phyloP scores from a whole-genome alignment of 2,888 invertebrate species.

The Campopleginae sp. region DNA sequence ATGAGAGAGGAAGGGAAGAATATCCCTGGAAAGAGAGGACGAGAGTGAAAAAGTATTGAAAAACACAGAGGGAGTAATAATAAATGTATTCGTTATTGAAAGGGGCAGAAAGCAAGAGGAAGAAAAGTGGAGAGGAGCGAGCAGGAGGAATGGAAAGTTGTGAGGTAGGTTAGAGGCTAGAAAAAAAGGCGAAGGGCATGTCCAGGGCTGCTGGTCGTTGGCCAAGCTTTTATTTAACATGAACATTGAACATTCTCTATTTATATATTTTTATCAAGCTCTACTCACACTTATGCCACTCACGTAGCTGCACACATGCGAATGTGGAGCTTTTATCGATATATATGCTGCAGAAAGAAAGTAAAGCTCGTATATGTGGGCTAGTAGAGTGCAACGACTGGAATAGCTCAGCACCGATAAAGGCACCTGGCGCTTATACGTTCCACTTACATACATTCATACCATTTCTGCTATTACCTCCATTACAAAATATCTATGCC shows the following conservation, averaged over 20 bases:
- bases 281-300: background rate
- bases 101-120: constrained; percentile 27
- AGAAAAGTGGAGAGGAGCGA: constrained; percentile 33
- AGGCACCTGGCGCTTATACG: constrained; percentile 78
- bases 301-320: background rate
- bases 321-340: background rate
- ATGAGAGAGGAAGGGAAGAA: background rate
- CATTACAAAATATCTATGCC: constrained; percentile 38
- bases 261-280: background rate
- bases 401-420: constrained; percentile 76
- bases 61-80: constrained; percentile 48
- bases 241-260: constrained; percentile 9
- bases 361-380: constrained; percentile 73
- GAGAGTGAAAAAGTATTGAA: constrained; percentile 3
- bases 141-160: constrained; percentile 33
- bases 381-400: constrained; percentile 74
- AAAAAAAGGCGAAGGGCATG: constrained; percentile 5
- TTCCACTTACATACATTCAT: constrained; percentile 64
- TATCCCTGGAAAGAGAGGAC: background rate
- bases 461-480: constrained; percentile 38
- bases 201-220: constrained; percentile 38
- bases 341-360: constrained; percentile 4
- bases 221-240: constrained; percentile 52
- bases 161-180: constrained; percentile 27
- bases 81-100: constrained; percentile 67